A percentile compares a stretch with the other conserved stretches of the same genome.
These are phyloP conservation scores for Cinclus cinclus DNA, from an alignment of 2,113 vertebrate genomes.

Conservation along the genomic window DNA sequence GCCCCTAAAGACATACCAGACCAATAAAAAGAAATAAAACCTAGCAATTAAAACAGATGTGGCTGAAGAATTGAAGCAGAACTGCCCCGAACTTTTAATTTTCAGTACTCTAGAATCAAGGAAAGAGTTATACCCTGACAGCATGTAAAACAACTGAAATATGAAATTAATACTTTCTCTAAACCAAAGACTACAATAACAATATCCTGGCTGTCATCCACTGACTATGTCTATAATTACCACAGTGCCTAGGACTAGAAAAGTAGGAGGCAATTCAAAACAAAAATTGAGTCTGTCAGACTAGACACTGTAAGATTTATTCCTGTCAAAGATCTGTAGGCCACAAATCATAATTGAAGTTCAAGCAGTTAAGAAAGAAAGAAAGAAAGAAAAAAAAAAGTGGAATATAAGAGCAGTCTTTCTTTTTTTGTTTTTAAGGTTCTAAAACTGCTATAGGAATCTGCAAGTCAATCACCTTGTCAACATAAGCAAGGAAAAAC, in stretches of 20 bases:
- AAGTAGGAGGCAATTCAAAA: constrained; percentile 55
- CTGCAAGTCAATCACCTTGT: constrained; percentile 48
- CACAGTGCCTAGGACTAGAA: not conserved
- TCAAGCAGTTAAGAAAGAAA: not conserved
- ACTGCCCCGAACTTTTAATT: constrained; percentile 2
- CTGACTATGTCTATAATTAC: constrained; percentile 17
- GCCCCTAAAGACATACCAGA: not conserved
- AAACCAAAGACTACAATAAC: constrained; percentile 38
- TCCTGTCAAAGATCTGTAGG: constrained; percentile 18
- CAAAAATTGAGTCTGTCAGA: constrained; percentile 38
- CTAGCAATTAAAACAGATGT: not conserved
- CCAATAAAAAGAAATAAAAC: not conserved
- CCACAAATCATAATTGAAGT: constrained; percentile 14
- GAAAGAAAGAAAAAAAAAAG: no score
- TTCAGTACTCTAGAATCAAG: not conserved
- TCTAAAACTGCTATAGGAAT: constrained; percentile 5
- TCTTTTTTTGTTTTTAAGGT: not conserved
- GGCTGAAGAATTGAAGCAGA: constrained; percentile 12
- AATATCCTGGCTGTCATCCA: constrained; percentile 3
- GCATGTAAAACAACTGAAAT: constrained; percentile 44
- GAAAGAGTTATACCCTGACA: constrained; percentile 18
- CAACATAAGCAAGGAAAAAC: constrained; percentile 41
- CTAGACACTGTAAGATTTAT: not conserved
- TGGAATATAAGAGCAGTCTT: not conserved
- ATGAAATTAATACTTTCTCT: constrained; percentile 44